Base-by-base conservation (phyloP, 2,888 invertebrate genomes). In the Tipula helvola region DNA sequence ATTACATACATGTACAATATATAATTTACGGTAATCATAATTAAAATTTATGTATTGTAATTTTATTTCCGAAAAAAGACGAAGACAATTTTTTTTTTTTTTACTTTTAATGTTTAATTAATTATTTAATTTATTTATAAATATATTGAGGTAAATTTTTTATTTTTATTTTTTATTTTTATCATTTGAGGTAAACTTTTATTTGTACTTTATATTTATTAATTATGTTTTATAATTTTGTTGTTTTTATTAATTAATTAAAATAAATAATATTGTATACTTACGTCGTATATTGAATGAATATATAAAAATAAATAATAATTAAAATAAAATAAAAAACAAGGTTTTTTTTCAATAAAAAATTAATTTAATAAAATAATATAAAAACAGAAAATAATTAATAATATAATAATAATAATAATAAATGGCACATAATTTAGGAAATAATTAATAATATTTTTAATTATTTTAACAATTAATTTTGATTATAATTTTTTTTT, bases 351-450 rank as follows among this genome's bases (percentile, higher is more conserved):
- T 84, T 84, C 36, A 84, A 84, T 84, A 84, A 84, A 84, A 84
- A 84, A 84, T 84, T 84, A 39, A 39, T 84, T 84, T 84, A 39
- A 39, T 84, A 41, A 84, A 39, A 39, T 84, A 39, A 39, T 84
- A 39, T 84, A 84, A 84, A 83, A 39, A 39, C 36, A 84, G 39
- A 39, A 39, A 39, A 39, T 39, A 84, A 39, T 39, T 84, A 84
- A 84, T 84, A 84, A 84, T 39, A 84, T 39, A 39, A 16, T 84
- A 84, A 84, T 84, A 84, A 84, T 39, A 84, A 84, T 84, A 84
- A 41, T 84, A 84, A 84, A 84, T 84, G 84, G 84, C 84, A 84
- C 84, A 84, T 84, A 84, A 84, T 84, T 84, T 84, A 84, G 84
- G 84, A 84, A 84, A 84, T 84, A 39, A 39, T 84, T 84, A 39